A percentile compares a stretch with the other conserved stretches of the same genome.
Conservation (phyloP, 2,888 invertebrate species). For the Chymomyza amoena region DNA sequence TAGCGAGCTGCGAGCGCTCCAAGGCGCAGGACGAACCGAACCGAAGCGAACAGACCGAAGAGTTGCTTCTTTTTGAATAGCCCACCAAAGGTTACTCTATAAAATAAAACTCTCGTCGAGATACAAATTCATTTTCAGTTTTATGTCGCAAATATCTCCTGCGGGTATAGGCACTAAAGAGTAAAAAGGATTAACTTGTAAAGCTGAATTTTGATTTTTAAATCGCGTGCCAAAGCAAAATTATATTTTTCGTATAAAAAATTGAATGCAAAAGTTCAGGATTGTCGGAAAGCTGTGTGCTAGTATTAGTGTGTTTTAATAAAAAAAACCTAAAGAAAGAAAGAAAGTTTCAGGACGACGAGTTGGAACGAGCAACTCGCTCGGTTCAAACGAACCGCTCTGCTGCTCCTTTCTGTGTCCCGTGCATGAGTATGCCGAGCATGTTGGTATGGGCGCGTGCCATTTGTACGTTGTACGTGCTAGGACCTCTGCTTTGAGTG, state of each 20-base stretch:
- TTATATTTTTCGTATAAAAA: constrained; percentile 33
- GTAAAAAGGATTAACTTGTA: constrained; percentile 65
- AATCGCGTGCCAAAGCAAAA: constrained; percentile 59
- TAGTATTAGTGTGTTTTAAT: constrained; percentile 15
- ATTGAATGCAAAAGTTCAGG: neutral
- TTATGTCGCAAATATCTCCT: too few species aligned
- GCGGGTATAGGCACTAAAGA: neutral
- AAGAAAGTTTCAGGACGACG: too few species aligned
- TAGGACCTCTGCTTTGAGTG: neutral
- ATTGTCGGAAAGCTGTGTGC: neutral
- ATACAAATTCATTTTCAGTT: too few species aligned
- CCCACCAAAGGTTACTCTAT: too few species aligned
- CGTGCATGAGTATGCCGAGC: neutral
- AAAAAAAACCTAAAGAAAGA: too few species aligned
- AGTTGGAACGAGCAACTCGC: too few species aligned
- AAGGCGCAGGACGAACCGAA: neutral
- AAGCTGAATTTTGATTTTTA: constrained; percentile 71
- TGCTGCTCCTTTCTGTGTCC: too few species aligned
- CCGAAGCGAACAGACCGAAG: too few species aligned
- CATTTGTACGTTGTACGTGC: constrained; percentile 27
- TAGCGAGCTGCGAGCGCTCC: neutral
- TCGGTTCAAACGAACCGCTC: too few species aligned
- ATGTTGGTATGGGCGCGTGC: constrained; percentile 25
- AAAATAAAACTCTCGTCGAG: too few species aligned
- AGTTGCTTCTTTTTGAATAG: too few species aligned